Evolutionary conservation across 2,888 invertebrate species (phyloP), one percentile per base, ranked within the genome.

Genomic region (Atherix ibis): DNA sequence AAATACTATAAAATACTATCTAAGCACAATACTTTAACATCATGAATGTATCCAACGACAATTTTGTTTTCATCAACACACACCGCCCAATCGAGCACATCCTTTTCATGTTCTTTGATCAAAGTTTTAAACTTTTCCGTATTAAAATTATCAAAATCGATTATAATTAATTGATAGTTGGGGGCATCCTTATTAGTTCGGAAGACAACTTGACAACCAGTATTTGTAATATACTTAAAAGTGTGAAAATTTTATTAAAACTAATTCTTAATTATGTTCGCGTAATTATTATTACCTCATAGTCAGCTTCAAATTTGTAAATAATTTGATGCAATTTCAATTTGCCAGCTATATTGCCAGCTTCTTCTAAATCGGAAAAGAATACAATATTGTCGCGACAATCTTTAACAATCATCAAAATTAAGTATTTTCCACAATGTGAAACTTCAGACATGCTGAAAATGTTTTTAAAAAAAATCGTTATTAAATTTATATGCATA

Each of bases 131-230:
- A 95, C 44, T 84, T 73, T 36, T 76, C 73, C 58, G 80, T 71
- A 1, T 63, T 64, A 6, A 75, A 75, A 51, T 79, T 68, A 40
- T 72, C 59, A 37, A 87, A 70, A 59, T 89, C 80, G 44, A 95
- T 85, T 44, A 71, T 69, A 50, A 95, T 74, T 27, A 97, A 68
- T 42, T 80, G 75, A 63, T 89, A 92, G 62, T 89, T 89, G 5
- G 92, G 85, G 2, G 97, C 85, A 58, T 87, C 72, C 60, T 85
- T 84, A 62, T 97, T 95, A 15, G 97, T 95, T 29, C 82, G 76
- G 59, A 97, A 84, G 50, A 84, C 73, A 43, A 81, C 79, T 46
- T 78, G 69, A 0, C 76, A 70, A 1, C 77, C 91, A 42, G 80
- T 75, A 58, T 92, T 95, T 16, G 91, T 85, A 13, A 97, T 66